Conservation (phyloP, 2,797 vertebrate species). For the Peromyscus melanophrys region DNA sequence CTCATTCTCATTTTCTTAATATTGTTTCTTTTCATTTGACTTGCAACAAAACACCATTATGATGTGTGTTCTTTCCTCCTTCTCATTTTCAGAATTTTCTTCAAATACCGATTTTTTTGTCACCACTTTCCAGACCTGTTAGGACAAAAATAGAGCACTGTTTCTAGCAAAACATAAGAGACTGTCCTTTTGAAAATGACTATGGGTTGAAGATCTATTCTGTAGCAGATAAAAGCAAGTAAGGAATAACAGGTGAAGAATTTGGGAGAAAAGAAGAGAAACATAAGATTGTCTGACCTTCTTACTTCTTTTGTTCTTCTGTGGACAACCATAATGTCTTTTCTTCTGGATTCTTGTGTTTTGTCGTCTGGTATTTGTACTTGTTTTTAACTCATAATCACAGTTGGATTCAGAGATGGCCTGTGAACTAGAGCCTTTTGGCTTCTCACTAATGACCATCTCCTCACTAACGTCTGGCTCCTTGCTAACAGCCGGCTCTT, state of each 20-base stretch:
- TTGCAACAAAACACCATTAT: background rate
- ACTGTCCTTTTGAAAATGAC: background rate
- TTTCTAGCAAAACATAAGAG: background rate
- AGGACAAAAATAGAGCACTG: background rate
- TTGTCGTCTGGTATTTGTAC: background rate
- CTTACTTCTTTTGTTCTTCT: background rate
- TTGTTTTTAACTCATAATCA: background rate
- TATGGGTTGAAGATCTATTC: background rate
- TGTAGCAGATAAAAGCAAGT: background rate
- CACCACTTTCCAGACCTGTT: background rate
- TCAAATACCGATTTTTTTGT: background rate
- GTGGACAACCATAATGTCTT: background rate
- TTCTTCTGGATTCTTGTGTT: background rate
- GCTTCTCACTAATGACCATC: background rate
- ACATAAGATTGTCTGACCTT: background rate
- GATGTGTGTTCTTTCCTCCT: background rate
- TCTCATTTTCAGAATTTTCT: background rate
- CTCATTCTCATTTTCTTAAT: background rate
- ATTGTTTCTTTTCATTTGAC: background rate
- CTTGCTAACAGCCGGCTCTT: background rate
- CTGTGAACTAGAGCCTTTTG: background rate
- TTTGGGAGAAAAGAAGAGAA: background rate
- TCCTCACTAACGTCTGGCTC: background rate
- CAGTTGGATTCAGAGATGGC: background rate
- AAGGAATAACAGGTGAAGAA: background rate